Evolutionary conservation across 23 tunicate genomes (phyloP).

Genomic region (Corella eumyota): DNA sequence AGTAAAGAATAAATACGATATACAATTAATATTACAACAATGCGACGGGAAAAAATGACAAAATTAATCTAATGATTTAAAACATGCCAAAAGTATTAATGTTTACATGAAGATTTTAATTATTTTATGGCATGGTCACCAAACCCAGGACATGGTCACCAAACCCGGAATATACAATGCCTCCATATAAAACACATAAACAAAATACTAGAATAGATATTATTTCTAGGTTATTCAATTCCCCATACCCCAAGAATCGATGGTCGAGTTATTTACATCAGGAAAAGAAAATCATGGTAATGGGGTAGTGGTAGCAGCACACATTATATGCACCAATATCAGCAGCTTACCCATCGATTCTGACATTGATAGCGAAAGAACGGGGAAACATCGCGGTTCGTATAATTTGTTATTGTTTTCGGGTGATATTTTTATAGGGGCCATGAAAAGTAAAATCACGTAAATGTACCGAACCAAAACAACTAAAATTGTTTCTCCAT

Average conservation of each 20-base stretch:
- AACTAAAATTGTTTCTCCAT: too few species aligned
- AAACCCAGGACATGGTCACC: too few species aligned
- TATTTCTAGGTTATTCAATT: conserved; percentile 58
- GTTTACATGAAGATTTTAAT: too few species aligned
- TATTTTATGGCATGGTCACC: too few species aligned
- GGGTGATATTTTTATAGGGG: too few species aligned
- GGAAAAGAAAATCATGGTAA: conserved; percentile 43
- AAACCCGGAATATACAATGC: not conserved
- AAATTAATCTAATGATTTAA: too few species aligned
- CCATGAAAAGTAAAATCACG: not conserved
- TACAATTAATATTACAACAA: too few species aligned
- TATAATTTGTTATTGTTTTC: conserved; percentile 22
- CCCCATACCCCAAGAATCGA: conserved; percentile 46
- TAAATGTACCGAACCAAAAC: too few species aligned
- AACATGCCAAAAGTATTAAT: too few species aligned
- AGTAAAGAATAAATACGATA: too few species aligned
- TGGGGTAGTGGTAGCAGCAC: conserved; percentile 37
- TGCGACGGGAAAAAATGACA: too few species aligned
- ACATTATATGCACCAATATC: conserved; percentile 44
- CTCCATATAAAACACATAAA: not conserved
- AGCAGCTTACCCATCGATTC: conserved; percentile 62
- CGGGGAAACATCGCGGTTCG: conserved; percentile 38
- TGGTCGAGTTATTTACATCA: conserved; percentile 34
- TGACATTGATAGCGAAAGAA: conserved; percentile 37
- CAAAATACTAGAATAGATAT: not conserved